Conservation (phyloP, 1,140 invertebrate genomes). For the Drosophila tsacasi region DNA sequence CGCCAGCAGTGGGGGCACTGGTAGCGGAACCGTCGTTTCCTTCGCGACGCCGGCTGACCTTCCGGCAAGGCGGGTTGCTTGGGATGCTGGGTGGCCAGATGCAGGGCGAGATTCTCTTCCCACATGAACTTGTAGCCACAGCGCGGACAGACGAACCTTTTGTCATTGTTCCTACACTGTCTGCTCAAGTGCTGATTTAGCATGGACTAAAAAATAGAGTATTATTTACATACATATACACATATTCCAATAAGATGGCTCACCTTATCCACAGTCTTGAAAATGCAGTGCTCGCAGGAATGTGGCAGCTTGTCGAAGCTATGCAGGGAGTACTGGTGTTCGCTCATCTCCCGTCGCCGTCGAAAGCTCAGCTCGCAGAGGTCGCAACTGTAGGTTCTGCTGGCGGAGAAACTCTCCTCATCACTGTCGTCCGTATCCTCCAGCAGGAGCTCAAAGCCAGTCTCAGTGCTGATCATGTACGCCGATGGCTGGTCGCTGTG, state of each 20-base stretch:
- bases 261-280: slow-evolving; percentile 62
- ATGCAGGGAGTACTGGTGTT: slow-evolving; percentile 70
- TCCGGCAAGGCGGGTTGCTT: slow-evolving; percentile 34
- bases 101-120: slow-evolving; percentile 58
- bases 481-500: slow-evolving; percentile 33
- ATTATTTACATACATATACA: background rate
- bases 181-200: slow-evolving; percentile 53
- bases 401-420: slow-evolving; percentile 30
- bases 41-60: slow-evolving; percentile 26
- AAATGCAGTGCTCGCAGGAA: slow-evolving; percentile 66
- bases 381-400: slow-evolving; percentile 50
- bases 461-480: slow-evolving; percentile 72
- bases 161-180: slow-evolving; percentile 61
- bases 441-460: slow-evolving; percentile 66
- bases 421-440: slow-evolving; percentile 78
- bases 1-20: slow-evolving; percentile 73
- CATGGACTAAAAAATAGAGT: slow-evolving; percentile 18
- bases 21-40: slow-evolving; percentile 64
- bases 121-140: slow-evolving; percentile 73
- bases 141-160: slow-evolving; percentile 58
- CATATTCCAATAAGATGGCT: background rate
- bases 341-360: slow-evolving; percentile 59
- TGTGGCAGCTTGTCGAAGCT: slow-evolving; percentile 67
- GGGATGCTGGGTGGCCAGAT: slow-evolving; percentile 56
- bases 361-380: slow-evolving; percentile 60